phyloP scores from a whole-genome alignment of 2,888 invertebrate species.

The Luperina testacea region DNA sequence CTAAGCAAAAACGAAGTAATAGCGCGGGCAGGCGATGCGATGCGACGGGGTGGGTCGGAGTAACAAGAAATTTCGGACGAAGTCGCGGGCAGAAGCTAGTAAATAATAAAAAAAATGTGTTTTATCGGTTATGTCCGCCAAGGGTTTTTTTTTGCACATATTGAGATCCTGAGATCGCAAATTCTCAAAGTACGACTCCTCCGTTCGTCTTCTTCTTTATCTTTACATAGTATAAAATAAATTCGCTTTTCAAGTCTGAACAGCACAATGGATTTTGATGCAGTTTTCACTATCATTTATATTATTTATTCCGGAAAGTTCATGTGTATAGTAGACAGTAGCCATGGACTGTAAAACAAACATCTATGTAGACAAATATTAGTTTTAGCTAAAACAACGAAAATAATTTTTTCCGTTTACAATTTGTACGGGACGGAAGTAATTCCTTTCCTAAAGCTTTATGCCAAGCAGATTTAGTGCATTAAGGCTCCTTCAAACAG shows the following conservation, averaged over 20 bases:
- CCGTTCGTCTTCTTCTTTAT: background rate
- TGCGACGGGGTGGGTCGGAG: too few species aligned
- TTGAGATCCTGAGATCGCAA: background rate
- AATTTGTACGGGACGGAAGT: background rate
- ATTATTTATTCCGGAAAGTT: background rate
- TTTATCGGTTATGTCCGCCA: background rate
- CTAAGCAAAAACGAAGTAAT: too few species aligned
- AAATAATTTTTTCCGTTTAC: background rate
- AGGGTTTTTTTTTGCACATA: background rate
- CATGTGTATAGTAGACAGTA: background rate
- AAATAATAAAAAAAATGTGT: background rate
- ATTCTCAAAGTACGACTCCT: background rate
- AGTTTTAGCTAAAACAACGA: background rate
- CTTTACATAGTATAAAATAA: background rate
- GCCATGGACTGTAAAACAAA: background rate
- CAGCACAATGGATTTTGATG: background rate
- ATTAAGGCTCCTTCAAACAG: too few species aligned
- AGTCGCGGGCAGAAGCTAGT: too few species aligned
- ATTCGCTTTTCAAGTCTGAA: background rate
- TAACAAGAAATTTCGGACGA: too few species aligned
- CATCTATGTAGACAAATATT: background rate
- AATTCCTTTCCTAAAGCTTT: constrained; percentile 5
- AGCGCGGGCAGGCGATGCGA: too few species aligned
- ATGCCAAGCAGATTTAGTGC: background rate
- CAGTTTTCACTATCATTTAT: too few species aligned